A percentile compares a stretch with the other conserved stretches of the same genome.
Conservation (phyloP, 2,888 invertebrate genomes). For the Griposia aprilina region DNA sequence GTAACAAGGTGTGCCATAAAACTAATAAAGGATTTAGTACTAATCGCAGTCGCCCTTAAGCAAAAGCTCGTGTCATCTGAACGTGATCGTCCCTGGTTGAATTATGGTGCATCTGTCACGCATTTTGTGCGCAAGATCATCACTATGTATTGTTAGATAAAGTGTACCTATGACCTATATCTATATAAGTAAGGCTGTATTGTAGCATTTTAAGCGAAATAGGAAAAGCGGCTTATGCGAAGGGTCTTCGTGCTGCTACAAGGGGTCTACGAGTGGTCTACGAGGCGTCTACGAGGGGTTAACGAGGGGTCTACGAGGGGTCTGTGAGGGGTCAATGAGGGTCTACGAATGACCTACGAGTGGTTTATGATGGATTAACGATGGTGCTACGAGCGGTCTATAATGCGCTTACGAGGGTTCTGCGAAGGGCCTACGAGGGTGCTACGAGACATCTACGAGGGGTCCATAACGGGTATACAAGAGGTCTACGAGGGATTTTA, state of each 20-base stretch:
- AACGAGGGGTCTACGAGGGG: not conserved
- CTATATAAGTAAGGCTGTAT: not conserved
- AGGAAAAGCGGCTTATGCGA: too few species aligned
- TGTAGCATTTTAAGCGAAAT: not conserved
- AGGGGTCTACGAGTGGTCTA: not conserved
- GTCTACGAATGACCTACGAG: not conserved
- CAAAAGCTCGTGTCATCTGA: slow-evolving; percentile 19
- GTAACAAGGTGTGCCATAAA: not conserved
- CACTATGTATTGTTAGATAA: not conserved
- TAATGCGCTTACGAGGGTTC: too few species aligned
- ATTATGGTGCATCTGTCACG: slow-evolving; percentile 42
- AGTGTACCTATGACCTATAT: not conserved
- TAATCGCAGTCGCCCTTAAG: slow-evolving; percentile 22
- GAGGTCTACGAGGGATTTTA: not conserved
- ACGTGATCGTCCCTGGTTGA: slow-evolving; percentile 23
- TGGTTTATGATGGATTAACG: not conserved
- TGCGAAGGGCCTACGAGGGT: not conserved
- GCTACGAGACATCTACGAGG: not conserved
- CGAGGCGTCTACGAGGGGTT: accelerated
- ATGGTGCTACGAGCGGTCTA: not conserved
- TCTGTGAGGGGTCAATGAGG: not conserved
- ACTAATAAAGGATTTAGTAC: not conserved
- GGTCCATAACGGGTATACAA: not conserved
- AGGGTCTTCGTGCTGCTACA: not conserved
- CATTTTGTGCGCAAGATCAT: slow-evolving; percentile 8